phyloP scores from a whole-genome alignment of 2,888 invertebrate species.

The Zhuqinia jingwanae region DNA sequence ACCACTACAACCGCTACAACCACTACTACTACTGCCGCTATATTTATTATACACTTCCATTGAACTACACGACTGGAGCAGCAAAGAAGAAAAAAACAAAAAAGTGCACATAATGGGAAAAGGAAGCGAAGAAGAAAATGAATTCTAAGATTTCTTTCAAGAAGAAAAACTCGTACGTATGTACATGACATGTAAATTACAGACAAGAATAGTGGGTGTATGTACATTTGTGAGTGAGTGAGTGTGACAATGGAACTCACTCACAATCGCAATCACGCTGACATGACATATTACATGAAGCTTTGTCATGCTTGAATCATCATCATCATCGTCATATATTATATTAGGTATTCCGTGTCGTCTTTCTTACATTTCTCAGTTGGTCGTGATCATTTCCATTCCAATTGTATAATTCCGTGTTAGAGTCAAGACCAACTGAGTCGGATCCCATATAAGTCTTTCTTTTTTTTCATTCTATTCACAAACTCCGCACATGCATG shows the following conservation, averaged over 20 bases:
- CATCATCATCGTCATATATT: not conserved
- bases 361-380: not conserved
- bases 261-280: slow-evolving; percentile 32
- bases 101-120: not conserved
- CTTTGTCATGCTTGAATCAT: slow-evolving; percentile 46
- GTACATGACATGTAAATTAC: slow-evolving; percentile 33
- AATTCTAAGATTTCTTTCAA: slow-evolving; percentile 11
- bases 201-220: not conserved
- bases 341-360: too few relatives aligned
- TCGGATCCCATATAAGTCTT: too few relatives aligned
- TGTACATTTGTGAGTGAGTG: not conserved
- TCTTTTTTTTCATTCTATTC: not conserved
- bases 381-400: too few relatives aligned
- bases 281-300: slow-evolving; percentile 44
- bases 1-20: not conserved
- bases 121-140: not conserved
- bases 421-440: too few relatives aligned
- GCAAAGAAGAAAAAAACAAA: slow-evolving; percentile 5
- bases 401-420: too few relatives aligned
- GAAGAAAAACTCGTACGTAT: slow-evolving; percentile 14
- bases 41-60: not conserved
- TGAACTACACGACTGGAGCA: slow-evolving; percentile 8
- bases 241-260: slow-evolving; percentile 28
- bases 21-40: not conserved
- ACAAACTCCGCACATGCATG: not conserved